phyloP scores from a whole-genome alignment of 2,888 invertebrate species.

The Troides helena region DNA sequence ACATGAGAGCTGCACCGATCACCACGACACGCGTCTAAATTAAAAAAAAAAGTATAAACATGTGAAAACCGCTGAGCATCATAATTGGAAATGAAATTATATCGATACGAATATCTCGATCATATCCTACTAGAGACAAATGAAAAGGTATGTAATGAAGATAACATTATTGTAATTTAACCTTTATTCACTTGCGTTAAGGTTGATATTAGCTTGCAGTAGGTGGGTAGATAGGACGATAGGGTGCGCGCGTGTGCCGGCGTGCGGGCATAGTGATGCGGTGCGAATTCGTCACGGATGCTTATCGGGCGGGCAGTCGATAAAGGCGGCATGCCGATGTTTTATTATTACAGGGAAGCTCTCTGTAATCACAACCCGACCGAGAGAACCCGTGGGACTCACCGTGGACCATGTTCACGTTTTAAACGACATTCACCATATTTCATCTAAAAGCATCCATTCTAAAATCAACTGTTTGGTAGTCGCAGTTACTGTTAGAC shows the following conservation, averaged over 20 bases:
- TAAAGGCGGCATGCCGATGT: conserved; percentile 73
- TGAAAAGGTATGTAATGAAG: conserved; percentile 29
- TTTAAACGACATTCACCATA: conserved; percentile 31
- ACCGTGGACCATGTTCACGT: conserved; percentile 50
- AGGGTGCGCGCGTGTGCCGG: conserved; percentile 23
- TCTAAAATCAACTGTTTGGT: background rate
- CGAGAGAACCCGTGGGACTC: conserved; percentile 56
- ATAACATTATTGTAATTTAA: conserved; percentile 29
- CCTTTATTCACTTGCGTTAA: conserved; percentile 24
- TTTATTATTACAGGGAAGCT: conserved; percentile 68
- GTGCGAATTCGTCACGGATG: conserved; percentile 78
- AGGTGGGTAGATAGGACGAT: conserved; percentile 16
- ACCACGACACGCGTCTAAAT: conserved; percentile 21
- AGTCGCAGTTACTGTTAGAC: background rate
- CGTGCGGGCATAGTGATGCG: conserved; percentile 54
- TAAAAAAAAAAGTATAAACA: conserved; percentile 41
- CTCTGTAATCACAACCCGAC: conserved; percentile 61
- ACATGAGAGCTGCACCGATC: conserved; percentile 4
- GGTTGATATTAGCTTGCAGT: conserved; percentile 35
- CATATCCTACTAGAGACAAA: conserved; percentile 46
- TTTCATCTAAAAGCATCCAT: background rate
- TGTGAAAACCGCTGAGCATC: conserved; percentile 53
- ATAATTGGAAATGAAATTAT: conserved; percentile 73
- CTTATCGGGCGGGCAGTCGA: conserved; percentile 75
- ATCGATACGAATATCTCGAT: conserved; percentile 67